These are phyloP conservation scores for Periplaneta americana DNA, from an alignment of 1,140 invertebrate species.

Conservation along the genomic window DNA sequence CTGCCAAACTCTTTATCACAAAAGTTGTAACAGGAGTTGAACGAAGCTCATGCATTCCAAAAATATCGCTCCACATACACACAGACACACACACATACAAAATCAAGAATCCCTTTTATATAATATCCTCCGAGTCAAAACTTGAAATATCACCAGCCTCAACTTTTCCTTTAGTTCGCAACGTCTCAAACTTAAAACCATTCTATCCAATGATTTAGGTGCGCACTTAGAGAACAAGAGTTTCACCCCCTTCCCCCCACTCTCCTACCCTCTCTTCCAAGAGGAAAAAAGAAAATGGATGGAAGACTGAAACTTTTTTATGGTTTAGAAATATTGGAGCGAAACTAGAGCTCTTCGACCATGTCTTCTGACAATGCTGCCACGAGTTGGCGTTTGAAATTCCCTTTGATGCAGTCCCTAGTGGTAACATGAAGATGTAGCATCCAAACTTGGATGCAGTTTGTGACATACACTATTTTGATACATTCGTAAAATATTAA, in stretches of 20 bases:
- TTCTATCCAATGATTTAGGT: not conserved
- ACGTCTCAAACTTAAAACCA: not conserved
- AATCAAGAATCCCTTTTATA: not conserved
- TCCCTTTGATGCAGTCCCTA: no score
- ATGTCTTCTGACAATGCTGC: no score
- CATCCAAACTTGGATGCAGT: no score
- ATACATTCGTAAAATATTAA: no score
- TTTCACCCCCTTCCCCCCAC: no score
- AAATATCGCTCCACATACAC: not conserved
- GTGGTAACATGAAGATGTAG: no score
- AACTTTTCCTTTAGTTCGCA: not conserved
- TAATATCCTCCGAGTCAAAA: not conserved
- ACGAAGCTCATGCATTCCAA: not conserved
- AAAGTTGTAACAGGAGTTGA: not conserved
- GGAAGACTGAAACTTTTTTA: not conserved
- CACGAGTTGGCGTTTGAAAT: no score
- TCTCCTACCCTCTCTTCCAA: no score
- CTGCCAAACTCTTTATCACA: not conserved
- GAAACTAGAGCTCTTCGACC: no score
- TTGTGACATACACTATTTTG: no score
- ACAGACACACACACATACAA: not conserved
- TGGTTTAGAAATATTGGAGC: not conserved
- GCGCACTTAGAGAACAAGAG: not conserved
- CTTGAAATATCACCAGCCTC: not conserved
- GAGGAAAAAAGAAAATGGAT: not conserved